These are phyloP conservation scores for Leptopilina clavipes DNA, from an alignment of 1,140 invertebrate genomes.

Conservation along the genomic window DNA sequence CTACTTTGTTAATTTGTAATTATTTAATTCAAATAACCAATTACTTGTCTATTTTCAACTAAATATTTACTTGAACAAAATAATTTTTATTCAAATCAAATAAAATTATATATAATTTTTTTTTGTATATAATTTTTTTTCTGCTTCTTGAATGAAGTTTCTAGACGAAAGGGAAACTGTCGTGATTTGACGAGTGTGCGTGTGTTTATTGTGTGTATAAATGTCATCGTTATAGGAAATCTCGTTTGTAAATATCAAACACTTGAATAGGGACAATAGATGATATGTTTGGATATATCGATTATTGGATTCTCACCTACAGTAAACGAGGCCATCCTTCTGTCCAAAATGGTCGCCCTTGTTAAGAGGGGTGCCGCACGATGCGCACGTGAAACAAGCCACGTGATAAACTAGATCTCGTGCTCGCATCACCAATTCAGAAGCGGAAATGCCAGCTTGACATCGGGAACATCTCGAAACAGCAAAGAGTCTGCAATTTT, in stretches of 20 bases:
- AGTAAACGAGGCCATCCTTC: constrained; percentile 85
- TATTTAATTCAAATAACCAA: too few relatives aligned
- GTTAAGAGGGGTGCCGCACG: constrained; percentile 85
- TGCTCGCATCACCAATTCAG: constrained; percentile 94
- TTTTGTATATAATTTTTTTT: too few relatives aligned
- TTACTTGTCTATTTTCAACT: too few relatives aligned
- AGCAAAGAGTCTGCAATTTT: constrained; percentile 81
- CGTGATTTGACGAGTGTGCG: too few relatives aligned
- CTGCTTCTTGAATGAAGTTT: too few relatives aligned
- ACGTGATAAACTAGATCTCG: constrained; percentile 92
- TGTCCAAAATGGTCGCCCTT: constrained; percentile 94
- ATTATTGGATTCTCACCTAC: constrained; percentile 74
- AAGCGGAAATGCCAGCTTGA: constrained; percentile 87
- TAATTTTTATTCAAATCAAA: too few relatives aligned
- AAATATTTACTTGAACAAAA: too few relatives aligned
- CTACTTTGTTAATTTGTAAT: too few relatives aligned
- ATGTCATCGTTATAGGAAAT: background rate
- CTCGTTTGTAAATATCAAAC: background rate
- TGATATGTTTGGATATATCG: constrained; percentile 13
- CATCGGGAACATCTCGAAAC: constrained; percentile 90
- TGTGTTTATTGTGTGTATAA: too few relatives aligned
- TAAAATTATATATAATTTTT: too few relatives aligned
- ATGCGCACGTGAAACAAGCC: constrained; percentile 91
- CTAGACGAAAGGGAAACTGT: too few relatives aligned
- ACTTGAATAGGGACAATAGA: background rate